Base-by-base conservation (phyloP, 2,888 invertebrate species). In the Trachelus iudaicus region DNA sequence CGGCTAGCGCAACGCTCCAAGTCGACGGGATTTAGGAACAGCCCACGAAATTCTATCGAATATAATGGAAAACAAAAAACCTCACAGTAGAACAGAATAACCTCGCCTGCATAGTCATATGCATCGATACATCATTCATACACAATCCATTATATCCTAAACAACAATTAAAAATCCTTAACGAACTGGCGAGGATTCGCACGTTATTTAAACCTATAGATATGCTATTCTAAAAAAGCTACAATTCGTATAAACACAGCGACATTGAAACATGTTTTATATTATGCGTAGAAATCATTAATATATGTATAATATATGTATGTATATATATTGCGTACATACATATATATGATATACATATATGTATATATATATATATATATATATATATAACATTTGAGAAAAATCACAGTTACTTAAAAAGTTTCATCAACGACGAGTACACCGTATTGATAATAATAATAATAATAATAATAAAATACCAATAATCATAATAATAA, bases 341-440 rank as follows among this genome's bases (percentile, higher is more conserved):
- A 81, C 84, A 80, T 80, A 81, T 81, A 81, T 78, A 80, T 82
- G 69, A 84, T 85, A 85, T 82, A 83, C 86, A 84, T 86, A 84
- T 83, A 85, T n/a, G n/a, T n/a, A n/a, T n/a, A 85, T 86, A 87
- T 77, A 77, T 15, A 15, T 40, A 9, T 77, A 3, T 35, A 11
- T 35, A 35, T 34, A 34, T 35, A 35, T 35, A 75, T 85, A 89
- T 90, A 89, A 90, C 86, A 90, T 88, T 88, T 88, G 87, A 90
- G 56, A 89, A 88, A 87, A 90, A 90, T 90, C 90, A 90, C 90
- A 90, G 90, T 89, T 89, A 90, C 87, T 89, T 86, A 88, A 88
- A 88, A 88, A 86, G 85, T 82, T 76, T 76, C 73, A 76, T 76
- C 76, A 76, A 76, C 37, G 69, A 68, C 73, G 74, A 74, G 35